Evolutionary conservation across 2,797 vertebrate species (phyloP), one percentile per base, ranked within the genome.

Genomic region (Notolabrus celidotus): DNA sequence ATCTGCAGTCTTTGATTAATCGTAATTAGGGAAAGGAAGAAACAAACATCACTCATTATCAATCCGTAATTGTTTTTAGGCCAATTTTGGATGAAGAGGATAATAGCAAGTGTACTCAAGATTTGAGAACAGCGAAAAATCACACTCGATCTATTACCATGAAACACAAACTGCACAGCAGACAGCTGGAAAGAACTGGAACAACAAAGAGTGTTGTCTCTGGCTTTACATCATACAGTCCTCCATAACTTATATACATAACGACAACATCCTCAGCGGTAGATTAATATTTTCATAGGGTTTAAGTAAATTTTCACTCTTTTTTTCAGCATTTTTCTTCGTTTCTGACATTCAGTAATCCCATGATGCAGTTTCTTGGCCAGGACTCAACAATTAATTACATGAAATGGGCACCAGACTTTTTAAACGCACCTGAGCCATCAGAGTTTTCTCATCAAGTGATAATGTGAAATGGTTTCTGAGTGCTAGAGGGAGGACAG

Each of bases 41-140:
- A 88, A 82, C 66, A 81, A 85, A 68, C 70, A 77, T 79, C 63
- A 60, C 51, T 86, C 67, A 73, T 81, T 80, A 75, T 38, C 57
- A 45, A 68, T 58, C 27, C 4, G 42, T 61, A 81, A 78, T 84
- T 78, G 62, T 83, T 74, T 64, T 72, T 50, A 47, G 31, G 55
- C 19, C 22, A 51, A 74, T 72, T 82, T 62, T 59, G 45, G 54
- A 60, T 75, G 61, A 75, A 43, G 52, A 63, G 42, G 63, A 65
- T 74, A 57, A 75, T 58, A 67, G 15, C 31, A 67, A 74, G 49
- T 70, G 51, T 45, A 45, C 38, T 67, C 72, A 65, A 65, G 47
- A 68, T 60, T 74, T 61, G 45, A 64, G 64, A 55, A 19, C 19
- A 9, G 10, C 19, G 29, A 53, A 43, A 27, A 71, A 38, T 46